Evolutionary conservation across 2,113 vertebrate species (phyloP).

Genomic region (Strix uralensis): DNA sequence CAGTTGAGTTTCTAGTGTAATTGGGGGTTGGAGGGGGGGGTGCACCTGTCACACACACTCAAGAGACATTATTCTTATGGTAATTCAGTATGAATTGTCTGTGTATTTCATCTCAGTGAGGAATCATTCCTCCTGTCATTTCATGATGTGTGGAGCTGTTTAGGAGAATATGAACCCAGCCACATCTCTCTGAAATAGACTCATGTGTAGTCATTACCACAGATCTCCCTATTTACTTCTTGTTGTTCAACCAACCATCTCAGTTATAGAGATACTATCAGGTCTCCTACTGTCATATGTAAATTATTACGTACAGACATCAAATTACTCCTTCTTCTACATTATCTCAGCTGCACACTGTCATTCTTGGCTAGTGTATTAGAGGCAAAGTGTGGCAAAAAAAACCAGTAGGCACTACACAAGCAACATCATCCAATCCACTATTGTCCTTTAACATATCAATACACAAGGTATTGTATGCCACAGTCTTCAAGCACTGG

Average conservation of each 20-base stretch:
- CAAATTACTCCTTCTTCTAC: background rate
- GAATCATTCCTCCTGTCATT: background rate
- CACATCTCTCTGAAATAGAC: background rate
- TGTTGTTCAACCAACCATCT: background rate
- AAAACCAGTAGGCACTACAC: fast-evolving
- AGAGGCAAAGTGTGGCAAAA: background rate
- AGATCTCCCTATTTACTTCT: background rate
- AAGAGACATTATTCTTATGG: background rate
- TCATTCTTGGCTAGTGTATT: background rate
- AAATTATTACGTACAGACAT: background rate
- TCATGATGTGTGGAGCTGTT: background rate
- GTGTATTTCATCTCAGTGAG: background rate
- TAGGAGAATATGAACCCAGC: background rate
- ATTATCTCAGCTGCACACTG: background rate
- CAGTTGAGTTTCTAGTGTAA: too few species aligned
- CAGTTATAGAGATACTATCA: background rate
- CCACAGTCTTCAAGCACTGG: background rate
- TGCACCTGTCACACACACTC: background rate
- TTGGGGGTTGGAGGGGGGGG: too few species aligned
- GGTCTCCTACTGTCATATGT: background rate
- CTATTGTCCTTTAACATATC: background rate
- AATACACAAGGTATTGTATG: background rate
- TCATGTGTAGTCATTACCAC: background rate
- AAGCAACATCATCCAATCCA: background rate
- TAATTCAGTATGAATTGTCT: background rate